phyloP scores from a whole-genome alignment of 2,113 vertebrate species.

The Myotis davidii region DNA sequence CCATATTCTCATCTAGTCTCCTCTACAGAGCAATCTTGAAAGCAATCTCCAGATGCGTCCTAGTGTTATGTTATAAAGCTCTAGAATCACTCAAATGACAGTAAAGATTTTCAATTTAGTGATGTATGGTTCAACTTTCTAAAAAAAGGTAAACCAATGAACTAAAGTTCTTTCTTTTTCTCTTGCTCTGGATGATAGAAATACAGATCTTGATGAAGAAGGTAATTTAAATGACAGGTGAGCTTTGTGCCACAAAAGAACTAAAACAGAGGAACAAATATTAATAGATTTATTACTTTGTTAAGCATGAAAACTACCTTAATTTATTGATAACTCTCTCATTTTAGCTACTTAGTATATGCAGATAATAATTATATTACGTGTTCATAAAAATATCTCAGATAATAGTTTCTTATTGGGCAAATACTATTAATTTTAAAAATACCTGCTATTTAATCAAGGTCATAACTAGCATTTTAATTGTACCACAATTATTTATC shows the following conservation, averaged over 20 bases:
- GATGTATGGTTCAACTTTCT: neutral
- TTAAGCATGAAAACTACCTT: neutral
- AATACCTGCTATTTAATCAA: neutral
- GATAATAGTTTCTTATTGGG: neutral
- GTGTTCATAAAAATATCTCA: neutral
- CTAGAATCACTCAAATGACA: neutral
- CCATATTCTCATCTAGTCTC: neutral
- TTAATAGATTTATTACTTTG: neutral
- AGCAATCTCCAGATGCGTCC: neutral
- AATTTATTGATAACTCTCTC: neutral
- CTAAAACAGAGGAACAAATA: neutral
- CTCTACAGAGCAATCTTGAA: neutral
- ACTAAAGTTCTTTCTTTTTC: neutral
- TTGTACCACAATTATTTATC: neutral
- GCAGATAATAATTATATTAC: neutral
- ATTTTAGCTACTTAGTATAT: neutral
- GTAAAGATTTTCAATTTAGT: neutral
- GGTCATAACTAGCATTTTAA: neutral
- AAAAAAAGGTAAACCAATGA: neutral
- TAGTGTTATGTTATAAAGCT: neutral
- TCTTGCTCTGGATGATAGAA: neutral
- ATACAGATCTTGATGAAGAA: neutral
- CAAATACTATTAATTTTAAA: neutral
- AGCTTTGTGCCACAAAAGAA: neutral
- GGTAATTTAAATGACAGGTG: neutral